Base-by-base conservation (phyloP, 2,797 vertebrate species). In the Crenuchus spilurus region DNA sequence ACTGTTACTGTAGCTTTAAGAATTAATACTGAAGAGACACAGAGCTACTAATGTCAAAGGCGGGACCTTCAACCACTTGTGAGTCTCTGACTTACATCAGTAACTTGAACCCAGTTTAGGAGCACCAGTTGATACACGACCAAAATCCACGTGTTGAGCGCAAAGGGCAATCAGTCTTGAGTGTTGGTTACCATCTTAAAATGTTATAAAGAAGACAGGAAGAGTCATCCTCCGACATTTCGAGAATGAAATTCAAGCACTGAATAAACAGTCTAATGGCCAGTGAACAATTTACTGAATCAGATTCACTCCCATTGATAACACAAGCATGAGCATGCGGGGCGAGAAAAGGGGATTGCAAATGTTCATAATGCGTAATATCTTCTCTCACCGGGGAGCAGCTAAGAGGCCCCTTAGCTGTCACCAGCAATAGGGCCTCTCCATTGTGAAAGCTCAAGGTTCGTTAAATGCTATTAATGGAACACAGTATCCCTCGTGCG, bases 381-480 rank as follows among this genome's bases (percentile, higher is more conserved):
- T 91, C 88, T 82, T 82, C 81, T 42, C 89, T 89, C 90, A 87
- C 87, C 83, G 75, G 89, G 90, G 90, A 89, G 80, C 86, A 80
- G 77, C 57, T 79, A 37, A 72, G 79, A 82, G 87, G 84, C 85
- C 91, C 85, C 78, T 80, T 78, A 80, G 85, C 90, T 88, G 85
- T 89, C 88, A 92, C 80, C 66, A 79, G 82, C 86, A 92, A 88
- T 87, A 91, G 88, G 88, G 87, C 84, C 76, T 78, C 79, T 79
- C 83, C 83, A 84, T 88, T 86, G 89, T 85, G 83, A 85, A 87
- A 86, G 83, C 82, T 84, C 84, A 81, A 84, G 88, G 88, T 92
- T 89, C 88, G 79, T 92, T 92, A 92, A 92, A 90, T 86, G 85
- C 85, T 90, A 79, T 87, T 90, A 91, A 86, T 92, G 88, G 87